Conservation (phyloP, 2,888 invertebrate genomes). For the Hofmannophila pseudospretella region DNA sequence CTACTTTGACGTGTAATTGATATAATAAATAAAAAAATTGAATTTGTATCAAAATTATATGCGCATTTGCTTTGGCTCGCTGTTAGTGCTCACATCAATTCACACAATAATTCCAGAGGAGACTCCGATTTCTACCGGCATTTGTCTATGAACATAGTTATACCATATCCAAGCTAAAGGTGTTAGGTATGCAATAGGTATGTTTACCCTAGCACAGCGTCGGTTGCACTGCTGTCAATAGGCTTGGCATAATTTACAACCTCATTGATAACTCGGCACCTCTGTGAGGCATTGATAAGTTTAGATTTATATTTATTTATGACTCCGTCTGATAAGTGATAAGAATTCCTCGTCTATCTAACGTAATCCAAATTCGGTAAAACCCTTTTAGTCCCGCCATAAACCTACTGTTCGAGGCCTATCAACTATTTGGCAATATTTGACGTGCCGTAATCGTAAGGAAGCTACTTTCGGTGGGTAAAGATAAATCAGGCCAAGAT, state of each 20-base stretch:
- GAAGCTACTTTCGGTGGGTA: no score
- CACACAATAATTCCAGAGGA: no score
- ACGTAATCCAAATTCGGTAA: not conserved
- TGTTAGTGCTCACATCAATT: no score
- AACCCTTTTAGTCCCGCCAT: constrained; percentile 1
- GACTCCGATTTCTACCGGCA: no score
- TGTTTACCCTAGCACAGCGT: not conserved
- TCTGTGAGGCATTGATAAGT: constrained; percentile 10
- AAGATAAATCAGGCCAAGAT: no score
- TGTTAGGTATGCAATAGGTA: no score
- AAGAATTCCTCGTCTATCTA: not conserved
- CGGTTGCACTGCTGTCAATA: constrained; percentile 6
- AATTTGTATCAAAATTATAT: no score
- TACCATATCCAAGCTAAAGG: no score
- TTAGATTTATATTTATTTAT: constrained; percentile 14
- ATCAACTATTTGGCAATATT: not conserved
- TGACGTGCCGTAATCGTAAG: not conserved
- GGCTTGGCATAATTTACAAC: constrained; percentile 8
- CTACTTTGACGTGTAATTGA: no score
- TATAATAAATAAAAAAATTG: no score
- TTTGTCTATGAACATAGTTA: no score
- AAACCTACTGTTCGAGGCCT: not conserved
- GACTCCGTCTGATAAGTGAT: constrained; percentile 4
- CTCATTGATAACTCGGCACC: constrained; percentile 1
- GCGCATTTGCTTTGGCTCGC: no score